Conservation (phyloP, 2,797 vertebrate genomes). For the Crax fasciolata region DNA sequence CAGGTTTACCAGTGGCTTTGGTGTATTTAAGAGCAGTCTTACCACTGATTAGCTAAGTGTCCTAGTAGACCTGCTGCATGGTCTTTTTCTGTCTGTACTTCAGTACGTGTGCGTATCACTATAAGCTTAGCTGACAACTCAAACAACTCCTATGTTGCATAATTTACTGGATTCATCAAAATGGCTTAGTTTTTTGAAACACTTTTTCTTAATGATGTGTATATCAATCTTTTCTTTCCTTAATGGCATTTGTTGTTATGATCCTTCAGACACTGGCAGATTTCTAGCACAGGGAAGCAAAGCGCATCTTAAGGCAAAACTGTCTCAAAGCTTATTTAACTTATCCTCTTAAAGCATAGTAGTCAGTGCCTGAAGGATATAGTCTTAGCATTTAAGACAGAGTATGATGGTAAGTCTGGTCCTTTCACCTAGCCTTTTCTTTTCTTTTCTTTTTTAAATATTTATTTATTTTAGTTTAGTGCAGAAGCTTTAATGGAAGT, state of each 20-base stretch:
- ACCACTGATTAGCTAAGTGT: not conserved
- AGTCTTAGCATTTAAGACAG: not conserved
- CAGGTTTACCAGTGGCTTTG: not conserved
- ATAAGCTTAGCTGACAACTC: not conserved
- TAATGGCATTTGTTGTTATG: not conserved
- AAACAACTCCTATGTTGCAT: rapidly evolving
- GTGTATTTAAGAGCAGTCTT: not conserved
- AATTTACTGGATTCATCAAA: not conserved
- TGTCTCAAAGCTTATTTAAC: slow-evolving; percentile 48
- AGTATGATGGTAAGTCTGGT: not conserved
- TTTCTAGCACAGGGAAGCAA: not conserved
- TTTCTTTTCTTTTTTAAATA: not conserved
- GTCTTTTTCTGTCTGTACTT: not conserved
- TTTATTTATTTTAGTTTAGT: not conserved
- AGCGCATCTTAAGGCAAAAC: not conserved
- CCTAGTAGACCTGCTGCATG: not conserved
- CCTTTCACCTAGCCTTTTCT: not conserved
- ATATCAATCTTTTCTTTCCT: not conserved
- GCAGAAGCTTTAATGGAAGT: not conserved
- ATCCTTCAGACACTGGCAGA: not conserved
- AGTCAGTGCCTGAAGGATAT: not conserved
- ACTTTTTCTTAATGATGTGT: not conserved
- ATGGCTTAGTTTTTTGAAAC: not conserved
- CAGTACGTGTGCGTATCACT: not conserved
- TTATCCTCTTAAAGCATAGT: slow-evolving; percentile 50